Percentiles rank a stretch among this genome's conserved stretches.
phyloP scores from a whole-genome alignment of 2,888 invertebrate genomes.

The Gari tellinella region DNA sequence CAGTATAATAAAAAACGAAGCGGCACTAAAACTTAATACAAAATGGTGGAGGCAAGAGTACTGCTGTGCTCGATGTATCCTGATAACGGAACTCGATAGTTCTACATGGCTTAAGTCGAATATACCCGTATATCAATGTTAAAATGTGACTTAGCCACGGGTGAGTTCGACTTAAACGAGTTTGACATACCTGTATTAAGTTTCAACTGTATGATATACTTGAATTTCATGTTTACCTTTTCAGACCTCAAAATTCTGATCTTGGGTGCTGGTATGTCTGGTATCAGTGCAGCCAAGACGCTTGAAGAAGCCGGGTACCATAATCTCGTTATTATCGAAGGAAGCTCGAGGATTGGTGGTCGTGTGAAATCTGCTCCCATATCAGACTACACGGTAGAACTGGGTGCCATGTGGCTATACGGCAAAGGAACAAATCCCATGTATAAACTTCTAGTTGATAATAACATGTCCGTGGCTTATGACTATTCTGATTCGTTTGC shows the following conservation, averaged over 20 bases:
- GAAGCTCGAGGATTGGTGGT: constrained; percentile 39
- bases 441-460: constrained; percentile 11
- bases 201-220: no score
- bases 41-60: no score
- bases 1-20: no score
- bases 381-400: constrained; percentile 39
- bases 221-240: no score
- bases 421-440: constrained; percentile 46
- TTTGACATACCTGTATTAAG: no score
- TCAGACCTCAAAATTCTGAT: constrained; percentile 29
- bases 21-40: no score
- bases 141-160: no score
- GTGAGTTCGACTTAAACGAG: no score
- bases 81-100: no score
- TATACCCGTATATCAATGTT: no score
- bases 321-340: constrained; percentile 52
- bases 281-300: constrained; percentile 50
- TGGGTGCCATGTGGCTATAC: constrained; percentile 46
- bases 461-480: constrained; percentile 10
- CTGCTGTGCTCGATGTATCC: no score
- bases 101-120: no score
- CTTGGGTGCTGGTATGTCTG: constrained; percentile 47
- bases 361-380: constrained; percentile 30
- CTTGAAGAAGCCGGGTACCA: constrained; percentile 39
- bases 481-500: not conserved